A percentile compares a stretch with the other conserved stretches of the same genome.
Conservation (phyloP, 2,113 vertebrate species). For the Pterophyllum scalare region DNA sequence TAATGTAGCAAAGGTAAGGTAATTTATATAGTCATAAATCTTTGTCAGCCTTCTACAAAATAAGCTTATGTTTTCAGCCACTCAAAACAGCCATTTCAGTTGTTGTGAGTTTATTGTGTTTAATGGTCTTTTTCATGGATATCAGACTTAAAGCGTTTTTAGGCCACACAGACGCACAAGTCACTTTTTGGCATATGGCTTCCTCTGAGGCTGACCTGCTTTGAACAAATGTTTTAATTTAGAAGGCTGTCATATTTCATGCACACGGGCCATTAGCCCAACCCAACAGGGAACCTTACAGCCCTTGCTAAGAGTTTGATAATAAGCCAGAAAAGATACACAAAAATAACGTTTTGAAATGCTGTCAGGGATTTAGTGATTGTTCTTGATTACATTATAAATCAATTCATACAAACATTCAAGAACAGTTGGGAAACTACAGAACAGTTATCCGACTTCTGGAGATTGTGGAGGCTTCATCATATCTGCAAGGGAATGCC, state of each 20-base stretch:
- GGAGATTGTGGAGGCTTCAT: neutral
- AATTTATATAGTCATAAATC: neutral
- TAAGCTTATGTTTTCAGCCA: neutral
- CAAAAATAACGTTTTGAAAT: neutral
- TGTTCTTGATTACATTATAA: neutral
- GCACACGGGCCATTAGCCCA: neutral
- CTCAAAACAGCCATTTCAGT: neutral
- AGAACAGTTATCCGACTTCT: neutral
- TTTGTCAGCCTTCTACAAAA: neutral
- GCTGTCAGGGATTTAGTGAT: neutral
- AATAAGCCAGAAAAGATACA: neutral
- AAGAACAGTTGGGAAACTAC: neutral
- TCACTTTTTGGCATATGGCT: conserved; percentile 1
- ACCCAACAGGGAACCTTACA: conserved; percentile 2
- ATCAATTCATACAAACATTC: neutral
- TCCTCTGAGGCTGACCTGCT: conserved; percentile 30
- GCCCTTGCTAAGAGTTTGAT: neutral
- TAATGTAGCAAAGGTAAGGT: neutral
- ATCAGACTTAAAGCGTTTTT: neutral
- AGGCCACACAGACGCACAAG: neutral
- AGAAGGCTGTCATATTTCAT: conserved; percentile 47
- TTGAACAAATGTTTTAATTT: conserved; percentile 53
- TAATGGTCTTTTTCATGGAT: neutral
- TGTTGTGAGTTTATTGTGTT: neutral
- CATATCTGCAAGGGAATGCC: conserved; percentile 10